A percentile compares a stretch with the other conserved stretches of the same genome.
These are phyloP conservation scores for Myanophis thanlyinensis DNA, from an alignment of 2,113 vertebrate genomes.

Conservation along the genomic window DNA sequence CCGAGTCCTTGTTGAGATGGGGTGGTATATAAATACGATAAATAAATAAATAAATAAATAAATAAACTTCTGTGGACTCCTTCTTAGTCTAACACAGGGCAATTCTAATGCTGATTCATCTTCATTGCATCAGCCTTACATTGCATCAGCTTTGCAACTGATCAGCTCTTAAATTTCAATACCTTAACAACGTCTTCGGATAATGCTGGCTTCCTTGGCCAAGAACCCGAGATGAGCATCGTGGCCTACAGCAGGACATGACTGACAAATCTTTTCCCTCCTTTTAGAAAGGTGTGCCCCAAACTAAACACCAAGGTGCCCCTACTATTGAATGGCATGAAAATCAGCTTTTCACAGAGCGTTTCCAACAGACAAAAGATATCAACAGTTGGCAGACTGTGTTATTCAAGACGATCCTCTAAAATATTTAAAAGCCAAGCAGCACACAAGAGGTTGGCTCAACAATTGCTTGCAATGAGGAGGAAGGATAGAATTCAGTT, in stretches of 20 bases:
- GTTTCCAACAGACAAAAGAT: conserved; percentile 3
- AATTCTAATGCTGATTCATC: no score
- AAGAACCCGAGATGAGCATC: not conserved
- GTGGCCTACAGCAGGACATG: not conserved
- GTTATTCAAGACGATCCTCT: conserved; percentile 19
- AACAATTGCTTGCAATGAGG: not conserved
- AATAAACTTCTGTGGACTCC: no score
- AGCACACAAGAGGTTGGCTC: not conserved
- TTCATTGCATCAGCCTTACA: no score
- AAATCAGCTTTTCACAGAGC: not conserved
- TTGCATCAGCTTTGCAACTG: no score
- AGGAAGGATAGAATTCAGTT: not conserved
- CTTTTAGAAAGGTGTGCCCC: not conserved
- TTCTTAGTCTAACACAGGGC: no score
- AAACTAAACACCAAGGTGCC: not conserved
- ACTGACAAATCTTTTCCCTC: not conserved
- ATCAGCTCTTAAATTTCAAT: no score
- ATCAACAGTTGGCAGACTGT: conserved; percentile 15
- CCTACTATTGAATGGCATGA: not conserved
- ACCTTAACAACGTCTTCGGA: not conserved
- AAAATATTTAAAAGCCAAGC: conserved; percentile 38
- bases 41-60: no score
- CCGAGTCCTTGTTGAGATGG: no score
- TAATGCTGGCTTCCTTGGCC: not conserved
- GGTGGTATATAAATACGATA: no score